Base-by-base conservation (phyloP, 2,888 invertebrate species). In the Harpalus rufipes region DNA sequence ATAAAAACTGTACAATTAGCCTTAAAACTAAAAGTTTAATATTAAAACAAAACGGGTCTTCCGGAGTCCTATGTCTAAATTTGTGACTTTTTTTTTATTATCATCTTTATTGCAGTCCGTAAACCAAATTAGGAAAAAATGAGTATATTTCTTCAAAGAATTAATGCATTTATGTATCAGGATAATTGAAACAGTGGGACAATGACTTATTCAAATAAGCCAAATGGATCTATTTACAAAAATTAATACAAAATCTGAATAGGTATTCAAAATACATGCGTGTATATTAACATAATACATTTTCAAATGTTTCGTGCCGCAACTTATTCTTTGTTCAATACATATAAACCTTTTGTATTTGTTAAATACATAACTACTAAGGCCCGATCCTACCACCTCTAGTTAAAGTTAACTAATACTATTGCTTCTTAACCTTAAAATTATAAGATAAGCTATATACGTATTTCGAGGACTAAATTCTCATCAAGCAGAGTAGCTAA, bases 1-100 rank as follows among this genome's bases (percentile, higher is more conserved):
- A 80, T 80, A 80, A 80, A 80, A 61, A 68, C 68, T 39, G 65
- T 32, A 68, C 39, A 39, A 68, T 68, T 32, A 68, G 68, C 78
- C 6, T 78, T 78, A 44, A 74, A 78, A 32, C 56, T 78, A 78
- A 78, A 78, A 78, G 58, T 78, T 78, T 58, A 78, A 78, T 78
- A 78, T 58, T 58, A 78, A 78, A 58, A 56, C 56, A 56, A 58
- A 58, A 78, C 7, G 39, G 32, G 18, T 51, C 56, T 76, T 76
- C 76, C 51, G 41, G 56, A 51, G 76, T 16, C 68, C 68, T 68
- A n/a, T n/a, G n/a, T n/a, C n/a, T n/a, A 39, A 7, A 32, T 39
- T 39, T 39, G 32, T 63, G 25, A 25, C 25, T 63, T 63, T 63
- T 32, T 39, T 39, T 68, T 68, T 68, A 68, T 39, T 32, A 68